phyloP scores from a whole-genome alignment of 2,888 invertebrate species.

The Halictus ligatus region DNA sequence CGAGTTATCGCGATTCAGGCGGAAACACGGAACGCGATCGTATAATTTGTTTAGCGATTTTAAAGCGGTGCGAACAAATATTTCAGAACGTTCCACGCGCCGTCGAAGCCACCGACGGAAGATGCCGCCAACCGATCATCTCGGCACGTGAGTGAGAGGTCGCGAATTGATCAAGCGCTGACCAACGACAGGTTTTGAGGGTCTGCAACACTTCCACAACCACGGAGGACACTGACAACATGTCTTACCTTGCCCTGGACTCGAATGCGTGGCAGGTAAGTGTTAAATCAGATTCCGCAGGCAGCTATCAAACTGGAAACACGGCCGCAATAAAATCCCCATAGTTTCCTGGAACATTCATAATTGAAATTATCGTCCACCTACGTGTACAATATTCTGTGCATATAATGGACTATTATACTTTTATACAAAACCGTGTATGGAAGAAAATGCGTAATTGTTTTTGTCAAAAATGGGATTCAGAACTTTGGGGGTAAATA shows the following conservation, averaged over 20 bases:
- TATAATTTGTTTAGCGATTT: not conserved
- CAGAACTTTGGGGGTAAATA: no score
- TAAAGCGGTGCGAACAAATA: not conserved
- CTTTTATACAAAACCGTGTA: no score
- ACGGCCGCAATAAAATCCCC: not conserved
- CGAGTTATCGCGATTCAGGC: not conserved
- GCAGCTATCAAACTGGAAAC: no score
- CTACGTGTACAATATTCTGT: no score
- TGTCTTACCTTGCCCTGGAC: constrained; percentile 84
- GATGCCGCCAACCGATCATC: constrained; percentile 64
- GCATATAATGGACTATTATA: no score
- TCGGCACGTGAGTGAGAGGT: constrained; percentile 71
- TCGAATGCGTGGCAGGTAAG: constrained; percentile 85
- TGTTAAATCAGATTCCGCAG: constrained; percentile 36
- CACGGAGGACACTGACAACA: constrained; percentile 77
- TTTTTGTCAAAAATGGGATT: no score
- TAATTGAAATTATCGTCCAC: not conserved
- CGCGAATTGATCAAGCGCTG: constrained; percentile 51
- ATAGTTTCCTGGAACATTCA: not conserved
- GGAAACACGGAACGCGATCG: not conserved
- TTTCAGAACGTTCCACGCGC: constrained; percentile 53
- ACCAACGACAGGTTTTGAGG: constrained; percentile 43
- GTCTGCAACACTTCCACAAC: constrained; percentile 54
- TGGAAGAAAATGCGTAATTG: no score
- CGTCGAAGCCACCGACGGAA: constrained; percentile 66